Base-by-base conservation (phyloP, 2,888 invertebrate genomes). In the Polietes domitor region DNA sequence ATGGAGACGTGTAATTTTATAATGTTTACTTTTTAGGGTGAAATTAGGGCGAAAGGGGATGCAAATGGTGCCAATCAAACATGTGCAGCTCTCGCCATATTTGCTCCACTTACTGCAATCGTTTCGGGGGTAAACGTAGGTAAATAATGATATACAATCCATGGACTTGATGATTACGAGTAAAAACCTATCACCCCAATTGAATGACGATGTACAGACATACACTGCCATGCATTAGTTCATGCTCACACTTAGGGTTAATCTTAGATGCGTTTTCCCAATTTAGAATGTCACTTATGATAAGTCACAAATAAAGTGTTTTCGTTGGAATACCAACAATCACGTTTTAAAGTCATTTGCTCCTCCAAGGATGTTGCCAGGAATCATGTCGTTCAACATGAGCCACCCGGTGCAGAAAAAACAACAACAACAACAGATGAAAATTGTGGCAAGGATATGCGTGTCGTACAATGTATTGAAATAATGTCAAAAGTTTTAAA, bases 401-500 rank as follows among this genome's bases (percentile, higher is more conserved):
- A 47, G n/a, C 47, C 47, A 47, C 2, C 47, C 15, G n/a, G 4
- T n/a, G n/a, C 47, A 47, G 37, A 50, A 21, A 77, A n/a, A n/a
- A n/a, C n/a, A n/a, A n/a, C 43, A 50, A 47, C 58, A 80, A 71
- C 19, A 24, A 58, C 19, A 32, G 5, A 4, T 9, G 32, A 32
- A 32, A 32, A 32, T 32, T 4, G 32, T n/a, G 32, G 32, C 5
- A 9, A 32, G 32, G 47, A 81, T 7, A 9, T 3, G 37, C 37
- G 77, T 82, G 74, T 63, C 37, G 21, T 55, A 78, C 41, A 74
- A 63, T 78, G 53, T 78, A 74, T 73, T 50, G 63, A 71, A 76
- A 70, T 74, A 53, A 75, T 75, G 75, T 78, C 78, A 78, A 78
- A 82, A 82, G 65, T 82, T 82, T 78, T 72, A 76, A 76, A 82